Conservation (phyloP, 2,113 vertebrate genomes). For the Erpornis zantholeuca region DNA sequence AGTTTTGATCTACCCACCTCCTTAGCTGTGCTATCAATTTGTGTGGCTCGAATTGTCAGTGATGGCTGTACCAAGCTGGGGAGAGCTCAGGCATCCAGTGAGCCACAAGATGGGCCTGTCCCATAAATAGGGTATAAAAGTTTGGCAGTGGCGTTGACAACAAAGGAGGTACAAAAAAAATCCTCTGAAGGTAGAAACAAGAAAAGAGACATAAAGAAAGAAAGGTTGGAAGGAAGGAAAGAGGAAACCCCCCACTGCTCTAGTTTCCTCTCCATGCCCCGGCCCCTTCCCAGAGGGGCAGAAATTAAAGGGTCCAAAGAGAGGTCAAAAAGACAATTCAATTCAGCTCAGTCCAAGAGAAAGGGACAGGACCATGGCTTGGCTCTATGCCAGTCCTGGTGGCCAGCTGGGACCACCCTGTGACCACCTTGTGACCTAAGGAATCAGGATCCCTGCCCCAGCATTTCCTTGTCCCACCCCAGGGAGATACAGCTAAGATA, state of each 20-base stretch:
- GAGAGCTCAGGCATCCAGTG: neutral
- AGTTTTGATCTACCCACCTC: neutral
- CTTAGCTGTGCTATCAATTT: neutral
- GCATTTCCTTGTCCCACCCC: neutral
- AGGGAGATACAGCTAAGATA: accelerated
- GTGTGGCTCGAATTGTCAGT: neutral
- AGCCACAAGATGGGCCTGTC: neutral
- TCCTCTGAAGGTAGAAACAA: neutral
- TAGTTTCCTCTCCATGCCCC: neutral
- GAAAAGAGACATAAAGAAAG: neutral
- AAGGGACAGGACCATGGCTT: neutral
- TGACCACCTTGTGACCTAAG: neutral
- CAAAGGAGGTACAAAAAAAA: neutral
- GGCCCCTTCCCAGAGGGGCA: neutral
- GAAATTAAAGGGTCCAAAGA: neutral
- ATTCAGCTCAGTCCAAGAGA: neutral
- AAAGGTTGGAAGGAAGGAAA: neutral
- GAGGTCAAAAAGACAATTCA: neutral
- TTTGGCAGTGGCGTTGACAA: neutral
- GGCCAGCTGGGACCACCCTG: neutral
- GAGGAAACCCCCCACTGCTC: neutral
- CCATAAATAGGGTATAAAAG: neutral
- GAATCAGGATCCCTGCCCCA: neutral
- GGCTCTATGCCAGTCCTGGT: neutral
- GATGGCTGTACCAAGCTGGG: neutral